Evolutionary conservation across 2,113 vertebrate genomes (phyloP).

Genomic region (Mesitornis unicolor): DNA sequence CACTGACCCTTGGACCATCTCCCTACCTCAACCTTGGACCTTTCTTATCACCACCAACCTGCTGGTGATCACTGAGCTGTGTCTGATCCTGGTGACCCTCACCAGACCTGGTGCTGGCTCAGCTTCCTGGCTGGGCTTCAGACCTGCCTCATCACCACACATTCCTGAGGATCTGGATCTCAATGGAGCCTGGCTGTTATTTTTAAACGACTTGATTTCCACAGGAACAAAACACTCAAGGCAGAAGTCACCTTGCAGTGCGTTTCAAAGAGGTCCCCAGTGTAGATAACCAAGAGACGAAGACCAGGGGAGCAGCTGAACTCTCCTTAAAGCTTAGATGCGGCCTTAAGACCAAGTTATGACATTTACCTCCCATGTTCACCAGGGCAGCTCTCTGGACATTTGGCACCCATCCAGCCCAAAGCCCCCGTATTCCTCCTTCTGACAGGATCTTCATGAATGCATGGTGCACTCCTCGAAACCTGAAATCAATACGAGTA

Average conservation of each 20-base stretch:
- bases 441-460: constrained; percentile 82
- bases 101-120: not conserved
- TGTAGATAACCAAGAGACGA: not conserved
- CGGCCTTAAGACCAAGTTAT: not conserved
- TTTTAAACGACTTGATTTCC: not conserved
- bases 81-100: not conserved
- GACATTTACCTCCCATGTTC: constrained; percentile 83
- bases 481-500: constrained; percentile 49
- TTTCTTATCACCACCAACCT: not conserved
- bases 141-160: not conserved
- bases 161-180: not conserved
- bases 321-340: not conserved
- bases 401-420: constrained; percentile 88
- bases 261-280: not conserved
- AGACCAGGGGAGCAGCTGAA: not conserved
- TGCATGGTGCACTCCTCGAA: constrained; percentile 79
- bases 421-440: constrained; percentile 83
- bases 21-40: not conserved
- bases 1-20: not conserved
- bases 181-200: not conserved
- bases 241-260: not conserved
- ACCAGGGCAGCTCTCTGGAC: constrained; percentile 87
- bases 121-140: not conserved
- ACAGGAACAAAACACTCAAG: not conserved
- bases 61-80: not conserved